These are phyloP conservation scores for Tragelaphus strepsiceros DNA, from an alignment of 2,113 vertebrate genomes.

Conservation along the genomic window DNA sequence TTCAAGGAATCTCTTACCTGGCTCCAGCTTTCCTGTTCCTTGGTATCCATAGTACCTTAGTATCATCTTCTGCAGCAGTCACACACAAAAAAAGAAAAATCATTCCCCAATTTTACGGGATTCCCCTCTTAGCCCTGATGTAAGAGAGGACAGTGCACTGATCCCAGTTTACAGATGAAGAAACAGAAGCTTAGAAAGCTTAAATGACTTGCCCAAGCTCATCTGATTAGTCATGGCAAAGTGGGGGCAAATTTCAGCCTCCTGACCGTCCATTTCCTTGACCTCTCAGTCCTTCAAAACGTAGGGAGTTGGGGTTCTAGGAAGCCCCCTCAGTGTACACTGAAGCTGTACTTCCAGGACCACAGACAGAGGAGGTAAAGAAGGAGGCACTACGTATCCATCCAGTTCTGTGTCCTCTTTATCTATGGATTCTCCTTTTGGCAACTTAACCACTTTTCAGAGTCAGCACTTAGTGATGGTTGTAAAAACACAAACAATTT, in stretches of 20 bases:
- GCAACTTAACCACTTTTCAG: not conserved
- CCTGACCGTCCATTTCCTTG: not conserved
- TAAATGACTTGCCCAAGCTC: not conserved
- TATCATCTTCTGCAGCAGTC: not conserved
- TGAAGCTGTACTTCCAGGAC: not conserved
- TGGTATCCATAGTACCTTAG: not conserved
- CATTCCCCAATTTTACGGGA: not conserved
- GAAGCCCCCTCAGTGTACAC: not conserved
- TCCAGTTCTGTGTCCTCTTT: not conserved
- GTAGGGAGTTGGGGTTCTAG: not conserved
- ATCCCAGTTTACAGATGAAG: not conserved
- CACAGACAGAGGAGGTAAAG: not conserved
- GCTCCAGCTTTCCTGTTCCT: not conserved
- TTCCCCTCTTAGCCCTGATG: not conserved
- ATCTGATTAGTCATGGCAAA: not conserved
- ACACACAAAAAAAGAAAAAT: not conserved
- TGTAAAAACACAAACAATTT: constrained; percentile 74
- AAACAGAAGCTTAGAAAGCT: not conserved
- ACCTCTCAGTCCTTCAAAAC: constrained; percentile 1
- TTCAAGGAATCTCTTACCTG: not conserved
- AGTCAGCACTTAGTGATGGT: constrained; percentile 51
- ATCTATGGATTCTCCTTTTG: not conserved
- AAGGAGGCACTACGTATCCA: not conserved
- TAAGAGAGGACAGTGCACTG: not conserved
- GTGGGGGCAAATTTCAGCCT: not conserved